These are phyloP conservation scores for Agrotis segetum DNA, from an alignment of 2,888 invertebrate genomes.

Conservation along the genomic window DNA sequence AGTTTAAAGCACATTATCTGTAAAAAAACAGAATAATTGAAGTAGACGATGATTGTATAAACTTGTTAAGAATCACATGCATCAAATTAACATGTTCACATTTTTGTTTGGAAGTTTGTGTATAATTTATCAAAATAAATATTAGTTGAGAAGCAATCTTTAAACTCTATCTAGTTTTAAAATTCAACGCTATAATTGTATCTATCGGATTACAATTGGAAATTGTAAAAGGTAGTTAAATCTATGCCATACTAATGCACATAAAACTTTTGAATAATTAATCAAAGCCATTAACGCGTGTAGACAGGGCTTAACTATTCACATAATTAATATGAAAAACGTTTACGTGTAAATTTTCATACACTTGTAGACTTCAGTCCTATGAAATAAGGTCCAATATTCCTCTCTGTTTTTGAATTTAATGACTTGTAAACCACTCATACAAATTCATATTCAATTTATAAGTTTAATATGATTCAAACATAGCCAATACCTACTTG, in stretches of 20 bases:
- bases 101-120: background rate
- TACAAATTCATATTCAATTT: background rate
- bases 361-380: no score
- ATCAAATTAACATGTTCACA: no score
- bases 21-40: background rate
- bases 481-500: conserved; percentile 11
- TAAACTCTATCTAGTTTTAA: background rate
- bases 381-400: background rate
- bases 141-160: background rate
- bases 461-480: background rate
- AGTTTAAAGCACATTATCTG: background rate
- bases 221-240: background rate
- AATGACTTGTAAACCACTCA: background rate
- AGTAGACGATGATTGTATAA: background rate
- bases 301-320: conserved; percentile 1
- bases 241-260: no score
- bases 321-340: background rate
- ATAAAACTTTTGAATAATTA: conserved; percentile 14
- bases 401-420: background rate
- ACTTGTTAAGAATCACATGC: no score
- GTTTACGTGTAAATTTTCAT: background rate
- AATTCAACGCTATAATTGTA: conserved; percentile 4
- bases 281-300: conserved; percentile 10
- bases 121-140: background rate
- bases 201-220: background rate